Base-by-base conservation (phyloP, 2,797 vertebrate genomes). In the Diplodus puntazzo region DNA sequence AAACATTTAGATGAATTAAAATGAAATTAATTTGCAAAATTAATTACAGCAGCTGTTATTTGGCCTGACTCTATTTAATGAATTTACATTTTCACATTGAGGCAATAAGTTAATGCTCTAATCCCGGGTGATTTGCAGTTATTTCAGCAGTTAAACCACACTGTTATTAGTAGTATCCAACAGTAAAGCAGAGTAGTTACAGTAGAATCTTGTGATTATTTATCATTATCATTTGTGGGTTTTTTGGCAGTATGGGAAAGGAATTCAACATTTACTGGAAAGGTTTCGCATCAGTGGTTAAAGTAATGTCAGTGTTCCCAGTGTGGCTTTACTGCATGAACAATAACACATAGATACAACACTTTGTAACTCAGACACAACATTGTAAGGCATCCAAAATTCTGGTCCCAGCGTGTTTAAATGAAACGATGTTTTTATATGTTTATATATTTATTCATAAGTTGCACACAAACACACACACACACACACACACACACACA, bases 11-110 rank as follows among this genome's bases (percentile, higher is more conserved):
- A 76, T 73, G 45, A 73, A 80, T 78, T 70, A 71, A 83, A 85
- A 68, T 69, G 5, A 77, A 82, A 72, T 83, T 54, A 50, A 66
- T 69, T 79, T 69, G 73, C 57, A 84, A 77, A 77, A 74, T 66
- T 77, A 80, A 81, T 79, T 60, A 81, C 6, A 57, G 60, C 64
- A 55, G 68, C 55, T 27, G 34, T 58, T 71, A 80, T 55, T 80
- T 55, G 53, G 46, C 42, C 62, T 39, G 30, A 18, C 71, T 79
- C 78, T 77, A 39, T 66, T 70, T 42, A 53, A 64, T 68, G 50
- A 82, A 69, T 82, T 80, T 57, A 74, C 74, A 77, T 70, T 80
- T 80, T 64, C 30, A 73, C 66, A 75, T 74, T 84, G n/a, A 50
- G 45, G 57, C 58, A 75, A 55, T 71, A 63, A 58, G 60, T 55